A percentile compares a stretch with the other conserved stretches of the same genome.
Evolutionary conservation across 2,888 invertebrate species (phyloP).

Genomic region (Cecidostiba fungosa): DNA sequence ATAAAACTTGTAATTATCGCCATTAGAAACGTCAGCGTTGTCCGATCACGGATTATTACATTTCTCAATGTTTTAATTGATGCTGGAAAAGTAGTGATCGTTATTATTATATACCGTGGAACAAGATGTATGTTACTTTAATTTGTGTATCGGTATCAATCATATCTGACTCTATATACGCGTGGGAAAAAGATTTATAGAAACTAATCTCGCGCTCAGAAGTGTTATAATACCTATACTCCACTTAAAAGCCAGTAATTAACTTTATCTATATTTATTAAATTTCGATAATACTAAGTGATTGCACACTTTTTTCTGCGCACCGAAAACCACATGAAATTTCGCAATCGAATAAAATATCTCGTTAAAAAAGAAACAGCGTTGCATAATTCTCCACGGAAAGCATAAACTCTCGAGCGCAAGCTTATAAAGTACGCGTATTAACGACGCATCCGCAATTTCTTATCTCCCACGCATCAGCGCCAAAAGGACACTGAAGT

Average conservation of each 20-base stretch:
- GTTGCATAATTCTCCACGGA: neutral
- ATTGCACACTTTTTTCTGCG: neutral
- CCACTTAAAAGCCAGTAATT: neutral
- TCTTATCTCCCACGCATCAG: conserved; percentile 7
- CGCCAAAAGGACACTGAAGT: neutral
- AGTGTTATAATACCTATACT: no score
- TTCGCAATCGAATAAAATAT: neutral
- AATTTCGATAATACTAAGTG: neutral
- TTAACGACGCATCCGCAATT: conserved; percentile 12
- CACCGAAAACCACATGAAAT: neutral
- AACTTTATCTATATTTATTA: neutral
- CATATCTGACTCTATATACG: neutral
- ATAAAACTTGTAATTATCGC: conserved; percentile 45
- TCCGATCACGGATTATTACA: neutral
- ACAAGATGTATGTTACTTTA: neutral
- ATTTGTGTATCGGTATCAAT: neutral
- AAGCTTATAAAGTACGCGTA: neutral
- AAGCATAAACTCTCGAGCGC: neutral
- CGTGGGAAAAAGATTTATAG: neutral
- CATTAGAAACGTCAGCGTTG: neutral
- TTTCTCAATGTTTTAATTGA: conserved; percentile 14
- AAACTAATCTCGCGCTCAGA: neutral
- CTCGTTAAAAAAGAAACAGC: neutral
- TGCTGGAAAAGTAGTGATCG: neutral
- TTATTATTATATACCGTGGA: neutral